Percentiles rank a stretch among this genome's conserved stretches.
phyloP scores from a whole-genome alignment of 2,888 invertebrate species.

The Agrilus cyanescens region DNA sequence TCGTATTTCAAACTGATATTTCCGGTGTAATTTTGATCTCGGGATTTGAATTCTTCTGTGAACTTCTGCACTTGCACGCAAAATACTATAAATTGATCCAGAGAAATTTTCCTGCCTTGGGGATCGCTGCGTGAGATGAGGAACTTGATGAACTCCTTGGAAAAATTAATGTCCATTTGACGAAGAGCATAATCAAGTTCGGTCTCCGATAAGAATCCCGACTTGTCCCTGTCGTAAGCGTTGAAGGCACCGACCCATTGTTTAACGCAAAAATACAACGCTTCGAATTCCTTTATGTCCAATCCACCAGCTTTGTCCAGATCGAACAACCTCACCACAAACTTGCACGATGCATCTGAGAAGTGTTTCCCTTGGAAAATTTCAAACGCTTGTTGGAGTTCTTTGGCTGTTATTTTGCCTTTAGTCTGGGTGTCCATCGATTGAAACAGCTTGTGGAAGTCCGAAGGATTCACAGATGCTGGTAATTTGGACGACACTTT shows the following conservation, averaged over 20 bases:
- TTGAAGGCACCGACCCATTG: constrained; percentile 31
- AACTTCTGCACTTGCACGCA: constrained; percentile 33
- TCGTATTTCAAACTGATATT: constrained; percentile 30
- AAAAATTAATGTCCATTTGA: constrained; percentile 28
- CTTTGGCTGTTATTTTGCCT: constrained; percentile 26
- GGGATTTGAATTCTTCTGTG: constrained; percentile 30
- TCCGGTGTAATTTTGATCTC: constrained; percentile 27
- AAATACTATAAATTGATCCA: constrained; percentile 32
- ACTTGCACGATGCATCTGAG: constrained; percentile 29
- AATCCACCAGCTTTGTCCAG: constrained; percentile 29
- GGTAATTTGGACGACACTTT: not conserved
- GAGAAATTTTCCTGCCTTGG: constrained; percentile 24
- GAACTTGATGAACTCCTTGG: constrained; percentile 26
- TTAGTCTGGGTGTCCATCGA: constrained; percentile 20
- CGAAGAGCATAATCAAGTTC: constrained; percentile 26
- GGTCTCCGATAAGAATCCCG: constrained; percentile 26
- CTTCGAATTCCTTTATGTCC: constrained; percentile 29
- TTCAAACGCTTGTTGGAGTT: constrained; percentile 29
- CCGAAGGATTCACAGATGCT: constrained; percentile 13
- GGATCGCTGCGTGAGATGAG: constrained; percentile 25
- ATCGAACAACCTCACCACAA: constrained; percentile 30
- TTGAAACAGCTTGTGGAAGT: constrained; percentile 26
- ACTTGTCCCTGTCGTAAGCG: constrained; percentile 23
- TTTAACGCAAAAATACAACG: constrained; percentile 28
- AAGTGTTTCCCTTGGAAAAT: constrained; percentile 28